Percentiles rank a stretch among this genome's conserved stretches.
Conservation (phyloP, 2,888 invertebrate species). For the Stramonita haemastoma region DNA sequence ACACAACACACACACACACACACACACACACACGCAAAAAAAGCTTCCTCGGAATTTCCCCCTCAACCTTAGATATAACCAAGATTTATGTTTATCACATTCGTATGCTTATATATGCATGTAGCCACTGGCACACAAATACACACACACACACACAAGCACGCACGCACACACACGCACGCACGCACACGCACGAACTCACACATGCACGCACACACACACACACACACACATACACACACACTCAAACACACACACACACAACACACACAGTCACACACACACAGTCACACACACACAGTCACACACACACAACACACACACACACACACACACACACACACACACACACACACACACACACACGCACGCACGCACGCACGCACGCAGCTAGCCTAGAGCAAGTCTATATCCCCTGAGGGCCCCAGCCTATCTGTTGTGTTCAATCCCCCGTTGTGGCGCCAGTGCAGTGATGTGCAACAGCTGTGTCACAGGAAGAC, state of each 20-base stretch:
- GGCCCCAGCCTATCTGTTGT: too few relatives aligned
- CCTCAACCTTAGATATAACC: too few relatives aligned
- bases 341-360: neutral
- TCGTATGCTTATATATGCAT: too few relatives aligned
- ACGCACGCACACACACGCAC: slow-evolving; percentile 13
- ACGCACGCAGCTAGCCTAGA: neutral
- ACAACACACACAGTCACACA: neutral
- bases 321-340: slow-evolving; percentile 9
- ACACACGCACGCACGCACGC: neutral
- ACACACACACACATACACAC: slow-evolving; percentile 20
- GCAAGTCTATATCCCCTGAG: too few relatives aligned
- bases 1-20: too few relatives aligned
- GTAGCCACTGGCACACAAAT: too few relatives aligned
- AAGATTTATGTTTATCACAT: too few relatives aligned
- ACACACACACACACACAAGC: neutral
- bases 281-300: neutral
- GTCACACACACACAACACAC: neutral
- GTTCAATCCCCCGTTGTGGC: too few relatives aligned
- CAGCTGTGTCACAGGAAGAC: neutral
- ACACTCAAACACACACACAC: slow-evolving; percentile 3
- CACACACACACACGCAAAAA: too few relatives aligned
- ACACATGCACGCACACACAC: slow-evolving; percentile 22
- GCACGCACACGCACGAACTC: neutral
- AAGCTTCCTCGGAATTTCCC: too few relatives aligned
- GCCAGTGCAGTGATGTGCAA: too few relatives aligned